Evolutionary conservation across 2,888 invertebrate species (phyloP).

Genomic region (Cheilosia impressa): DNA sequence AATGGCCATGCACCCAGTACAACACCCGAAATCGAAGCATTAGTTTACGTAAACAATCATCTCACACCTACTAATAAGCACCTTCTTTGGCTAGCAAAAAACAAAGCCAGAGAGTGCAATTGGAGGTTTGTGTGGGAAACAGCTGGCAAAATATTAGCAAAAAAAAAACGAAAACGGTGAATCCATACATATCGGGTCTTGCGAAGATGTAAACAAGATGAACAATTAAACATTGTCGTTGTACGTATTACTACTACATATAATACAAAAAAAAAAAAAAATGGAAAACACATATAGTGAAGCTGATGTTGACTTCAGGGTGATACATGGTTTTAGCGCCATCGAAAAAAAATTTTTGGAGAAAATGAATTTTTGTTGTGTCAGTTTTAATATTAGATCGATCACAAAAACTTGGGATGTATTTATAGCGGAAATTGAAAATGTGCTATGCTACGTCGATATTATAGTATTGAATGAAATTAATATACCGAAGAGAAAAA

Average conservation of each 20-base stretch:
- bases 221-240: background rate
- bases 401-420: constrained; percentile 20
- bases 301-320: too few relatives aligned
- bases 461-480: constrained; percentile 18
- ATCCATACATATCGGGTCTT: background rate
- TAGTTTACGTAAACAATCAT: too few relatives aligned
- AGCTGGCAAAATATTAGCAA: background rate
- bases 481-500: constrained; percentile 5
- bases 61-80: constrained; percentile 2
- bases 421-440: constrained; percentile 35
- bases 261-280: too few relatives aligned
- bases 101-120: background rate
- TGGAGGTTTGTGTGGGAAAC: background rate
- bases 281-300: too few relatives aligned
- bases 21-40: too few relatives aligned
- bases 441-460: constrained; percentile 6
- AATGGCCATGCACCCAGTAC: too few relatives aligned
- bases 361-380: too few relatives aligned
- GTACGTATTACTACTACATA: background rate
- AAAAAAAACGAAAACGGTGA: constrained; percentile 1
- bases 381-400: constrained; percentile 29
- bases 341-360: too few relatives aligned
- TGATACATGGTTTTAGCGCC: too few relatives aligned
- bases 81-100: background rate
- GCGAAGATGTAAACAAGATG: too few relatives aligned